phyloP scores from a whole-genome alignment of 2,113 vertebrate species.

The Hydropotes inermis region DNA sequence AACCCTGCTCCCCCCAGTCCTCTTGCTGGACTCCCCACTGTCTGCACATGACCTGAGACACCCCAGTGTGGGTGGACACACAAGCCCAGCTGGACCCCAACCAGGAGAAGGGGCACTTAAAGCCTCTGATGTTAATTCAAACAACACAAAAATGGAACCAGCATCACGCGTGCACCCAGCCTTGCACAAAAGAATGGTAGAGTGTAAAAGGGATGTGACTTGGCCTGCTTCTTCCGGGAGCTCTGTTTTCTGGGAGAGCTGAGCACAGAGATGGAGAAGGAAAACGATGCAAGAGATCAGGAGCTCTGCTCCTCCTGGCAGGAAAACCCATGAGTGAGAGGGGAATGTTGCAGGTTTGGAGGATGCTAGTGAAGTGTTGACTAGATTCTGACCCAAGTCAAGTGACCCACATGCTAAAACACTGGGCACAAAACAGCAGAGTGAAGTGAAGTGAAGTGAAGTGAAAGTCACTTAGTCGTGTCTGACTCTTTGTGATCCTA shows the following conservation, averaged over 20 bases:
- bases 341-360: too few relatives aligned
- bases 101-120: neutral
- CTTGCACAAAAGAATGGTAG: neutral
- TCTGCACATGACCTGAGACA: neutral
- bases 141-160: neutral
- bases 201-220: neutral
- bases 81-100: neutral
- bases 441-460: too few relatives aligned
- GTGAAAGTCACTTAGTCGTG: too few relatives aligned
- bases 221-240: neutral
- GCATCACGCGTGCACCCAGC: fast-evolving
- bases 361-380: too few relatives aligned
- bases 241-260: neutral
- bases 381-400: neutral
- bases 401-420: neutral
- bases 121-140: neutral
- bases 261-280: neutral
- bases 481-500: too few relatives aligned
- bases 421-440: too few relatives aligned
- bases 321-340: too few relatives aligned
- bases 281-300: neutral
- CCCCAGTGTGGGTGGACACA: fast-evolving
- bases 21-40: neutral
- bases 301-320: neutral
- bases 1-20: neutral